A percentile compares a stretch with the other conserved stretches of the same genome.
These are phyloP conservation scores for Ceraclea dissimilis DNA, from an alignment of 2,888 invertebrate genomes.

Conservation along the genomic window DNA sequence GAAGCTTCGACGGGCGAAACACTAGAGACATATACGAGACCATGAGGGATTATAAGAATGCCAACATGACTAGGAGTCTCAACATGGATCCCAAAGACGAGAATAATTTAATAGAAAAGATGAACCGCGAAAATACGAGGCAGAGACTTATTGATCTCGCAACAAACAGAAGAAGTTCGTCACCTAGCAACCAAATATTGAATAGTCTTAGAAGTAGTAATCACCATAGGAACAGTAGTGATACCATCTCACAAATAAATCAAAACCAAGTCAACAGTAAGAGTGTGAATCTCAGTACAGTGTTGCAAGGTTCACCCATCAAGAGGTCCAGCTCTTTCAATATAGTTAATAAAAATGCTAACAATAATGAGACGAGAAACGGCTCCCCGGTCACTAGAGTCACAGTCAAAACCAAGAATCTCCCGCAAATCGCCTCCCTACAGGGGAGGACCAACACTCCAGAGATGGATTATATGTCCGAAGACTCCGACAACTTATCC, in stretches of 20 bases:
- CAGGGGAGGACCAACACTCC: slow-evolving; percentile 26
- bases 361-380: slow-evolving; percentile 31
- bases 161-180: slow-evolving; percentile 1
- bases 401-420: slow-evolving; percentile 1
- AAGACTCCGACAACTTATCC: slow-evolving; percentile 39
- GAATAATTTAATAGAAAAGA: neutral
- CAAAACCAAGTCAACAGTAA: slow-evolving; percentile 32
- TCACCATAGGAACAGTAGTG: slow-evolving; percentile 35
- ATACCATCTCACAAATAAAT: slow-evolving; percentile 35
- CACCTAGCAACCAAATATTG: slow-evolving; percentile 32
- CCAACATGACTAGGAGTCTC: slow-evolving; percentile 16
- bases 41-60: slow-evolving; percentile 30
- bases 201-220: slow-evolving; percentile 29
- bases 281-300: slow-evolving; percentile 26
- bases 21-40: slow-evolving; percentile 37
- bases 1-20: slow-evolving; percentile 45
- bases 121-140: slow-evolving; percentile 29
- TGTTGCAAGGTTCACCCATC: slow-evolving; percentile 43
- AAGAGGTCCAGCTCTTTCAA: slow-evolving; percentile 62
- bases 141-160: slow-evolving; percentile 31
- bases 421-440: slow-evolving; percentile 3
- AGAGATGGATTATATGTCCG: slow-evolving; percentile 33
- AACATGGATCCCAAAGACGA: neutral
- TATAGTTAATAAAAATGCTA: slow-evolving; percentile 44
- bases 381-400: slow-evolving; percentile 6